Base-by-base conservation (phyloP, 2,113 vertebrate species). In the Larimichthys polyactis region DNA sequence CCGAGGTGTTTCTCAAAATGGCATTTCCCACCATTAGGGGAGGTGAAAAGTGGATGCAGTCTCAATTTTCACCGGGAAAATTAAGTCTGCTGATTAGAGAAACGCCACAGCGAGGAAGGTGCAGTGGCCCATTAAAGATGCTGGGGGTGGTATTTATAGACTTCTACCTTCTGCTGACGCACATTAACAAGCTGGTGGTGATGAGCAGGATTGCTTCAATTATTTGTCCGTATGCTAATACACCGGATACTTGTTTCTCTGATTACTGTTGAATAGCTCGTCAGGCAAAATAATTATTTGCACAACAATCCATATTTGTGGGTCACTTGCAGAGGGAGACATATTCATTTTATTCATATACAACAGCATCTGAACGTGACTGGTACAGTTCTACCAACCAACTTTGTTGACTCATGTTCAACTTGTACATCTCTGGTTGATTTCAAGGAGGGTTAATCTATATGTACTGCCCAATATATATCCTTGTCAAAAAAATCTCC, bases 81-180 rank as follows among this genome's bases (percentile, higher is more conserved):
- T 79, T 90, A 74, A 84, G 71, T 81, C 14, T 49, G 78, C 58
- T 81, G 86, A 92, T 91, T 86, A 83, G 71, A 64, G 72, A 72
- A 70, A 20, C 22, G 0, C 29, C 32, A 81, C 75, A 82, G 81
- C 57, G 68, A 75, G 75, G 58, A 85, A 87, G 83, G 73, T 81
- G 76, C 87, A 72, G 57, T 63, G 43, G 77, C 57, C 84, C 74
- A 82, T 83, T 87, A 89, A 78, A 73, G 69, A 87, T 66, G 73
- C 19, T 17, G 20, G 67, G 78, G 71, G 70, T 60, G 75, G 40
- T 86, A 91, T 91, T 94, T 89, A 89, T 87, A 90, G 86, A 52
- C 49, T 27, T 81, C 74, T 63, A 75, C 83, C 51, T 68, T 85
- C 78, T 62, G 77, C 83, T 81, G 80, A 82, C 49, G 22, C 82